phyloP scores from a whole-genome alignment of 2,113 vertebrate species.

The Alces alces region DNA sequence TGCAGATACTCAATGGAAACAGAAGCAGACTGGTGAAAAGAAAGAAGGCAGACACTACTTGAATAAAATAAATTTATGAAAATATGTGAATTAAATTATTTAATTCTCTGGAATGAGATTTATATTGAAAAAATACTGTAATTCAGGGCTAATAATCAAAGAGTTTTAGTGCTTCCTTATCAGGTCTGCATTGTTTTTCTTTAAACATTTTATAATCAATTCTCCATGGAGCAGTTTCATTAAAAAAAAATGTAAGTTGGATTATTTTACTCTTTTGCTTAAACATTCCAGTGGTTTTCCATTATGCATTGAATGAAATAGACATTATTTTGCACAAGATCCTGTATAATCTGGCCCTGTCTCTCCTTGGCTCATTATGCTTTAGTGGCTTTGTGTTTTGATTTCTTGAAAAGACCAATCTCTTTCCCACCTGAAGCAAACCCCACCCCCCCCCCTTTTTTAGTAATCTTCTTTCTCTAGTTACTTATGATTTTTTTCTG shows the following conservation, averaged over 20 bases:
- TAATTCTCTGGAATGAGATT: constrained; percentile 32
- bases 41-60: not conserved
- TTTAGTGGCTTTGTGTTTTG: not conserved
- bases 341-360: not conserved
- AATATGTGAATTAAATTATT: constrained; percentile 8
- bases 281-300: not conserved
- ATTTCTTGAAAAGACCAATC: not conserved
- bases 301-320: not conserved
- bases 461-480: not conserved
- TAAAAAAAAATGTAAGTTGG: not conserved
- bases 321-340: not conserved
- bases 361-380: not conserved
- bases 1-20: not conserved
- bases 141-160: constrained; percentile 27
- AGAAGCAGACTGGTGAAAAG: not conserved
- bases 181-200: not conserved
- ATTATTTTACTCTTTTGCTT: not conserved
- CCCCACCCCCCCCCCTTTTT: not conserved
- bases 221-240: constrained; percentile 1
- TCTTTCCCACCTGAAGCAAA: not conserved
- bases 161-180: not conserved
- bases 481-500: not conserved
- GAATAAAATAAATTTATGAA: not conserved
- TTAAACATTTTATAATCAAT: not conserved
- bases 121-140: constrained; percentile 13